Evolutionary conservation across 1,140 invertebrate genomes (phyloP).

Genomic region (Branchinecta lynchi): DNA sequence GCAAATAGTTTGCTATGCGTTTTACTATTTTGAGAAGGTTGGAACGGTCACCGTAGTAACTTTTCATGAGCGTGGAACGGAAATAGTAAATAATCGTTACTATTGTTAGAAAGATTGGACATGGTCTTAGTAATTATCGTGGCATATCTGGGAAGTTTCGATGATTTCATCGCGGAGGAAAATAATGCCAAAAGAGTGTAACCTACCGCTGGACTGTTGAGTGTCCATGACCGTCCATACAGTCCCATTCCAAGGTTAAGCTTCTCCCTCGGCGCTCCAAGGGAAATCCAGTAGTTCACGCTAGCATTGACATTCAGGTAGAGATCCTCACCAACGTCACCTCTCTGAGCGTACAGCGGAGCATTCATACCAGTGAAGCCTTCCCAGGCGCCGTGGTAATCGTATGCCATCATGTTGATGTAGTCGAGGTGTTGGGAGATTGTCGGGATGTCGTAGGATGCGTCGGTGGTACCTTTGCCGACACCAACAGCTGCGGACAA

Average conservation of each 20-base stretch:
- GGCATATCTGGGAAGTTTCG: no score
- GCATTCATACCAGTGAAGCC: constrained; percentile 28
- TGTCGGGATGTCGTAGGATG: constrained; percentile 3
- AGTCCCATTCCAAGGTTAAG: neutral
- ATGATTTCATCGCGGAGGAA: no score
- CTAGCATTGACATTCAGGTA: constrained; percentile 14
- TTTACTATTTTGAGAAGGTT: no score
- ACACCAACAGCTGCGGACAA: constrained; percentile 30
- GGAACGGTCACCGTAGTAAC: no score
- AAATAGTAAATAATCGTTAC: no score
- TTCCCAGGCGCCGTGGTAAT: constrained; percentile 35
- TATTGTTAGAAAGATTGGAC: no score
- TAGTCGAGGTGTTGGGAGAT: neutral
- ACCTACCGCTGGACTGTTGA: constrained; percentile 5
- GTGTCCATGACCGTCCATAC: neutral
- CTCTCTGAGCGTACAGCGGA: constrained; percentile 25
- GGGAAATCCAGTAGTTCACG: neutral
- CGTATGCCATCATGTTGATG: constrained; percentile 30
- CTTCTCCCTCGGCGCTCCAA: neutral
- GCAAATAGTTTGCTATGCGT: no score
- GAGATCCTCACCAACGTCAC: constrained; percentile 24
- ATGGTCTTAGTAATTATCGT: no score
- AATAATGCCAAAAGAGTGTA: neutral
- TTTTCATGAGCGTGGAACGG: no score
- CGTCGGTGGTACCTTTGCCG: constrained; percentile 22